Evolutionary conservation across 1,140 invertebrate species (phyloP).

Genomic region (Trichoplusia ni): DNA sequence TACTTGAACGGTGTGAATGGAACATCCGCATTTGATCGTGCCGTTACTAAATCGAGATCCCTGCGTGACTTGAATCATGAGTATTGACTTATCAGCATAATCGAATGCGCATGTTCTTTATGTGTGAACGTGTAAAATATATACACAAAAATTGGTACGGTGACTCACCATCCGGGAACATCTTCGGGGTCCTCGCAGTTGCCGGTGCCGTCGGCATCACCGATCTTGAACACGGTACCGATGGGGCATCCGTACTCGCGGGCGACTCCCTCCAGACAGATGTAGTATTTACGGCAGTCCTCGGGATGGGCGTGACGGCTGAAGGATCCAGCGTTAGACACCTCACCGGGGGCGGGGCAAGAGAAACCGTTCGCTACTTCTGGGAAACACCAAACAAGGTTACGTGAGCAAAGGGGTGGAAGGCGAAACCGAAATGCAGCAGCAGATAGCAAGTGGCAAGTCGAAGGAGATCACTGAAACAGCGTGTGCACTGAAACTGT

Average conservation of each 20-base stretch:
- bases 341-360: slow-evolving; percentile 91
- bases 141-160: slow-evolving; percentile 13
- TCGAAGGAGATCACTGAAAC: slow-evolving; percentile 37
- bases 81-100: neutral
- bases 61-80: neutral
- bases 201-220: slow-evolving; percentile 92
- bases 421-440: slow-evolving; percentile 50
- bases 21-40: slow-evolving; percentile 37
- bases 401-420: slow-evolving; percentile 49
- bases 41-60: slow-evolving; percentile 12
- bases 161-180: slow-evolving; percentile 95
- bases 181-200: slow-evolving; percentile 97
- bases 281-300: slow-evolving; percentile 97
- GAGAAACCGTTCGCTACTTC: slow-evolving; percentile 94
- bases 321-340: slow-evolving; percentile 92
- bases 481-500: slow-evolving; percentile 12
- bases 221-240: slow-evolving; percentile 97
- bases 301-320: slow-evolving; percentile 96
- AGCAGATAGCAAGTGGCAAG: slow-evolving; percentile 27
- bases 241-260: slow-evolving; percentile 97
- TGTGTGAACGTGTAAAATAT: slow-evolving; percentile 11
- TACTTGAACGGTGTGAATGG: slow-evolving; percentile 58
- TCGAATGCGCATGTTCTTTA: slow-evolving; percentile 7
- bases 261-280: slow-evolving; percentile 93
- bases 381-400: slow-evolving; percentile 78